Conservation (phyloP, 53 echinoderm and acorn worm species). For the Echinometra lucunter region DNA sequence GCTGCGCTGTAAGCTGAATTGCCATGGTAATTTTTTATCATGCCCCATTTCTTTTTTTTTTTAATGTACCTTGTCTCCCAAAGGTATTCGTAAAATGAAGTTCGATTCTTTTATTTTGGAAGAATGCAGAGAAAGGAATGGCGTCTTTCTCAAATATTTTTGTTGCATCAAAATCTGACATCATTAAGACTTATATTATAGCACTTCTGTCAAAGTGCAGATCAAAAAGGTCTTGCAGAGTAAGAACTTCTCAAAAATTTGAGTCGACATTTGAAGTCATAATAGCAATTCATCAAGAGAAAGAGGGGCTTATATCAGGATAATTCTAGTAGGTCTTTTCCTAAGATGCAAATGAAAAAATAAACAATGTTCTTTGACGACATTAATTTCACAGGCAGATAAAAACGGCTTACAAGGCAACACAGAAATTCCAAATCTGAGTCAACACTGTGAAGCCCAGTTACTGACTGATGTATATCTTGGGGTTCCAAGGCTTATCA, state of each 20-base stretch:
- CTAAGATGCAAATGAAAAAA: not conserved
- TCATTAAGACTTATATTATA: no score
- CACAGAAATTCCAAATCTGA: not conserved
- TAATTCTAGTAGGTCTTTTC: not conserved
- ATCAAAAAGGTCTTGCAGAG: not conserved
- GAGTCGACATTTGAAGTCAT: not conserved
- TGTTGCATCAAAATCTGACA: no score
- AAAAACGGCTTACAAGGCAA: not conserved
- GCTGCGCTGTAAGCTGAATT: slow-evolving; percentile 30
- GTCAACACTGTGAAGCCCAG: not conserved
- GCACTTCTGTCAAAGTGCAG: no score
- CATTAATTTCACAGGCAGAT: not conserved
- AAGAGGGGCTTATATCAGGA: not conserved
- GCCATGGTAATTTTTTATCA: slow-evolving; percentile 27
- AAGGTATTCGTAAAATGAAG: not conserved
- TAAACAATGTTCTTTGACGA: not conserved
- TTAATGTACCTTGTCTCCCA: not conserved
- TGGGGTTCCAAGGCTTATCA: no score
- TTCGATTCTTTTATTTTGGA: not conserved
- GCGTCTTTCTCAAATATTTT: not conserved
- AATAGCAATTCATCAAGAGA: no score
- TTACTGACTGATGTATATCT: not conserved
- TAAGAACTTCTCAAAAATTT: not conserved
- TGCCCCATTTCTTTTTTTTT: not conserved
- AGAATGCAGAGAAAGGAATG: not conserved